A percentile compares a stretch with the other conserved stretches of the same genome.
These are phyloP conservation scores for Watsonalla cultraria DNA, from an alignment of 2,888 invertebrate genomes.

Conservation along the genomic window DNA sequence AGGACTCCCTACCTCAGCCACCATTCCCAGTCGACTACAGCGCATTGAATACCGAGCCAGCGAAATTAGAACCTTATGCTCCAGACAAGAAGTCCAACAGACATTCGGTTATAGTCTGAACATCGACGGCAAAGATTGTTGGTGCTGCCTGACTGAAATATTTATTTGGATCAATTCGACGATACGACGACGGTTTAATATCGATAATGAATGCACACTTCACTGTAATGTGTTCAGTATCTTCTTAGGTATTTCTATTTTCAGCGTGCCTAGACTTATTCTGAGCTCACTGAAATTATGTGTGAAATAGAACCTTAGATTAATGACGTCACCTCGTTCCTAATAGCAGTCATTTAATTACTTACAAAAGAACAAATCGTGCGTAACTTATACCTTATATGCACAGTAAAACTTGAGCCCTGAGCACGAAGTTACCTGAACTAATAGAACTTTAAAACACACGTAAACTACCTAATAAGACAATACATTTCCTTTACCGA, in stretches of 20 bases:
- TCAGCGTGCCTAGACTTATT: not conserved
- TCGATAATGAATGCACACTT: not conserved
- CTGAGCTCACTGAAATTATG: not conserved
- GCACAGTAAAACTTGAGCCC: no score
- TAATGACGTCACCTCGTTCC: not conserved
- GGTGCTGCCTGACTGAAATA: not conserved
- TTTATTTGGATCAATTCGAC: not conserved
- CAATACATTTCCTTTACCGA: no score
- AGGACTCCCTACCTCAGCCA: conserved; percentile 72
- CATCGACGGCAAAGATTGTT: not conserved
- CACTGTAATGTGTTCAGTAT: not conserved
- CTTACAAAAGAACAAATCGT: not conserved
- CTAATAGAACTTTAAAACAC: no score
- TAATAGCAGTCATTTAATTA: not conserved
- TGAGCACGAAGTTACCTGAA: no score
- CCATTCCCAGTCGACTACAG: conserved; percentile 88
- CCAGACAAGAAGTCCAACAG: conserved; percentile 84
- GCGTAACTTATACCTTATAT: not conserved
- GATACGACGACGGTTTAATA: not conserved
- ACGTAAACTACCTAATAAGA: no score
- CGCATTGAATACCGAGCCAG: conserved; percentile 84
- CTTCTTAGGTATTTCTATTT: not conserved
- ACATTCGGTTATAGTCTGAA: conserved; percentile 82
- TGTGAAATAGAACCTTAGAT: not conserved
- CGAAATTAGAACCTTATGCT: conserved; percentile 83